These are phyloP conservation scores for Polyodon spathula DNA, from an alignment of 2,113 vertebrate species.

Conservation along the genomic window DNA sequence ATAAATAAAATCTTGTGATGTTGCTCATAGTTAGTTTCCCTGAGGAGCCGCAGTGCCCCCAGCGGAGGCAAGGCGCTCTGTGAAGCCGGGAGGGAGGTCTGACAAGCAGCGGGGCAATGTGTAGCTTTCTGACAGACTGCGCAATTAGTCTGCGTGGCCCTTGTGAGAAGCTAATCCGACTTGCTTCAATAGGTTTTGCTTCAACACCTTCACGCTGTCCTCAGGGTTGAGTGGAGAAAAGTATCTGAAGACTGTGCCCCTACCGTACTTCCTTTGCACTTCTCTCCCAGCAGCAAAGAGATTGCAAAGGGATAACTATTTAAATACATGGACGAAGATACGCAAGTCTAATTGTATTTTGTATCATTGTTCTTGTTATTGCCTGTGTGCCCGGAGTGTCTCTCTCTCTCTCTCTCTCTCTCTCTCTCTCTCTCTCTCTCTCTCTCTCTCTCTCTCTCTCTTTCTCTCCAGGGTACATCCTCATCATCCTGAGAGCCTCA, in stretches of 20 bases:
- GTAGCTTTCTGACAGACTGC: not conserved
- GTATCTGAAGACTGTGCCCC: not conserved
- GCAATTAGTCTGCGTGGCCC: conserved; percentile 15
- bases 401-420: conserved; percentile 20
- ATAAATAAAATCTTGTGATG: no score
- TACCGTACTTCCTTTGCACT: conserved; percentile 14
- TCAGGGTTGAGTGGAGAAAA: not conserved
- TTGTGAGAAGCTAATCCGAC: not conserved
- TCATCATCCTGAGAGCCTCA: not conserved
- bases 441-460: no score
- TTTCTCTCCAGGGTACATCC: not conserved
- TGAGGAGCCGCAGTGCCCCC: not conserved
- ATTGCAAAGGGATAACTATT: no score
- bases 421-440: conserved; percentile 11
- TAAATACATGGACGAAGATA: no score
- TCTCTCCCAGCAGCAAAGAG: conserved; percentile 22
- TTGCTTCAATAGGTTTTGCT: not conserved
- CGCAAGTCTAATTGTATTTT: no score
- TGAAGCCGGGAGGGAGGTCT: no score
- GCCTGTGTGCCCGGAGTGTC: no score
- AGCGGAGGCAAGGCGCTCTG: no score
- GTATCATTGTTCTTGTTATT: no score
- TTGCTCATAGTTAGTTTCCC: not conserved
- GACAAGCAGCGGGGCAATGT: not conserved
- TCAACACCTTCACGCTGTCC: conserved; percentile 8